A percentile compares a stretch with the other conserved stretches of the same genome.
Evolutionary conservation across 37 sponge, comb jelly and placozoan species (phyloP).

Genomic region (Hormiphora californensis): DNA sequence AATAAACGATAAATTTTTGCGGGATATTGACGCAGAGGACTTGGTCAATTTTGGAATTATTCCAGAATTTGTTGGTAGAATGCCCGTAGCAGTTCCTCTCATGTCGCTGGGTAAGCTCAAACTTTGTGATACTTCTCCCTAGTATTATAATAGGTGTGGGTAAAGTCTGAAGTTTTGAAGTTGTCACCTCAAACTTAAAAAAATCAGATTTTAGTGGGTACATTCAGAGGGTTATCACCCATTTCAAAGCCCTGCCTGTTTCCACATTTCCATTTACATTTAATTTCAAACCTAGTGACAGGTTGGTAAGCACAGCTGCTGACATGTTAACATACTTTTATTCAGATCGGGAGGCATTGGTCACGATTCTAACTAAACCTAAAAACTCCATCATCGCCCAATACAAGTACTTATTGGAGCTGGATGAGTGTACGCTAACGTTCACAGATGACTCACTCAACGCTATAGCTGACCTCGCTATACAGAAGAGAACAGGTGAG

Average conservation of each 20-base stretch:
- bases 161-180: too few relatives aligned
- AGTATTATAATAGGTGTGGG: too few relatives aligned
- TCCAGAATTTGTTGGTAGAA: conserved; percentile 94
- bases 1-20: conserved; percentile 34
- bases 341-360: conserved; percentile 41
- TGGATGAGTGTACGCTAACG: conserved; percentile 58
- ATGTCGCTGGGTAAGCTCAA: conserved; percentile 60
- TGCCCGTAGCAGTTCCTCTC: conserved; percentile 82
- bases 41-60: conserved; percentile 92
- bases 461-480: conserved; percentile 74
- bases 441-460: conserved; percentile 75
- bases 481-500: conserved; percentile 74
- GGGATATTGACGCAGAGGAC: conserved; percentile 76
- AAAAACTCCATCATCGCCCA: conserved; percentile 38
- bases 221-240: too few relatives aligned
- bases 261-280: too few relatives aligned
- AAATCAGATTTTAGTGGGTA: too few relatives aligned
- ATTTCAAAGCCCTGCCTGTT: too few relatives aligned
- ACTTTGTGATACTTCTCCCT: too few relatives aligned
- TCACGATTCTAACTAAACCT: conserved; percentile 31
- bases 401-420: conserved; percentile 12
- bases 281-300: too few relatives aligned
- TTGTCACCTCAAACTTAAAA: too few relatives aligned
- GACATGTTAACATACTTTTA: not conserved
- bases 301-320: too few relatives aligned